Evolutionary conservation across 1,140 invertebrate genomes (phyloP).

Genomic region (Drosophila biarmipes): DNA sequence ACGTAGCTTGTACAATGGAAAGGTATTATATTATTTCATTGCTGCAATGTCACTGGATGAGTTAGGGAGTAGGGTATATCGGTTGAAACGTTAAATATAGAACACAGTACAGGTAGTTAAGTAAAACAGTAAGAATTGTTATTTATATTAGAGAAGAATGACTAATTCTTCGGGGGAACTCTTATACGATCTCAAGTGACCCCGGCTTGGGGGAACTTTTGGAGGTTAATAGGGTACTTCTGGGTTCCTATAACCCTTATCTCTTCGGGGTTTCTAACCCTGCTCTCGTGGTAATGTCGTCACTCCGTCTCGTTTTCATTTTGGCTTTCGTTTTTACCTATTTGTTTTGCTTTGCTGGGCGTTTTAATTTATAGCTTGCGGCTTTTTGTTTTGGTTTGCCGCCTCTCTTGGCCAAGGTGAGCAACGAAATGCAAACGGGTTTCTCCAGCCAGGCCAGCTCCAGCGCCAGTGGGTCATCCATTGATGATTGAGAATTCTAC

Average conservation of each 20-base stretch:
- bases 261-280: constrained; percentile 6
- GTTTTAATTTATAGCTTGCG: constrained; percentile 5
- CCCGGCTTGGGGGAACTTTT: background rate
- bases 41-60: no score
- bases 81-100: no score
- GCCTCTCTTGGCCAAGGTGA: constrained; percentile 63
- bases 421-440: constrained; percentile 43
- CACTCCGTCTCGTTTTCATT: constrained; percentile 22
- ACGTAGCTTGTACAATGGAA: background rate
- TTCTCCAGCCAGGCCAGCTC: constrained; percentile 2
- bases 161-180: background rate
- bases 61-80: no score
- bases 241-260: background rate
- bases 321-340: constrained; percentile 23
- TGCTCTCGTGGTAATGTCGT: constrained; percentile 46
- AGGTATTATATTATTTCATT: background rate
- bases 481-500: constrained; percentile 55
- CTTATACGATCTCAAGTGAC: background rate
- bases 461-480: constrained; percentile 3
- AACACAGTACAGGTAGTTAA: no score
- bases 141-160: background rate
- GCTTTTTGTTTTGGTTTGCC: constrained; percentile 42
- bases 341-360: constrained; percentile 29
- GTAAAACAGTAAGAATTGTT: no score
- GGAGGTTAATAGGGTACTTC: constrained; percentile 1